These are phyloP conservation scores for Rana temporaria DNA, from an alignment of 2,113 vertebrate genomes.

Conservation along the genomic window DNA sequence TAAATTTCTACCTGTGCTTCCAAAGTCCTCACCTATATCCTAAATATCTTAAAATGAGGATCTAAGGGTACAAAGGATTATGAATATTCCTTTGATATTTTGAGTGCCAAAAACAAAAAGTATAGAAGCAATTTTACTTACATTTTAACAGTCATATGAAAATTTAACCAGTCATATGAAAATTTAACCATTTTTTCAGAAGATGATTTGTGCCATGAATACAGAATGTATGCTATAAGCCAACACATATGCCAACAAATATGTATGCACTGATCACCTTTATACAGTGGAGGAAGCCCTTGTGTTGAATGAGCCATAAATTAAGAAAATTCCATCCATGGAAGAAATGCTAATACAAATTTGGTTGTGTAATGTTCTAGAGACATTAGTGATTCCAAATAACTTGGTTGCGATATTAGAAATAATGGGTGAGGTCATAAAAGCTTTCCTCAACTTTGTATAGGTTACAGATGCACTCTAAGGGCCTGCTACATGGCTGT, in stretches of 20 bases:
- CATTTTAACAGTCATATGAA: conserved; percentile 89
- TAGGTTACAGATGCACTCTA: conserved; percentile 26
- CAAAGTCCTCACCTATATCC: conserved; percentile 74
- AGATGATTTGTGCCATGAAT: conserved; percentile 81
- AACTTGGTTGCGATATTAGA: not conserved
- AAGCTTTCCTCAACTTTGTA: not conserved
- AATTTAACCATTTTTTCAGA: conserved; percentile 88
- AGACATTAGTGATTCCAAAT: not conserved
- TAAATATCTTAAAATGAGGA: conserved; percentile 79
- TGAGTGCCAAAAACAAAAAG: conserved; percentile 81
- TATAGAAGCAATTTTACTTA: conserved; percentile 84
- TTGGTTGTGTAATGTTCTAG: not conserved
- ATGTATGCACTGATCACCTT: not conserved
- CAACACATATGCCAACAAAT: conserved; percentile 78
- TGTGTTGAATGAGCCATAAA: not conserved
- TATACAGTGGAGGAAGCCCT: not conserved
- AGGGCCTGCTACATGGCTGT: conserved; percentile 59
- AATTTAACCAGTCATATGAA: conserved; percentile 91
- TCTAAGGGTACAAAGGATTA: conserved; percentile 81
- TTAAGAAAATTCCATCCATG: not conserved
- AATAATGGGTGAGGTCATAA: not conserved
- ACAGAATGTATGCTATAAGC: conserved; percentile 85
- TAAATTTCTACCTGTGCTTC: conserved; percentile 73
- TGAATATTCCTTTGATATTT: conserved; percentile 72
- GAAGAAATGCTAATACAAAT: not conserved